These are phyloP conservation scores for Echeneis naucrates DNA, from an alignment of 2,797 vertebrate species.

Conservation along the genomic window DNA sequence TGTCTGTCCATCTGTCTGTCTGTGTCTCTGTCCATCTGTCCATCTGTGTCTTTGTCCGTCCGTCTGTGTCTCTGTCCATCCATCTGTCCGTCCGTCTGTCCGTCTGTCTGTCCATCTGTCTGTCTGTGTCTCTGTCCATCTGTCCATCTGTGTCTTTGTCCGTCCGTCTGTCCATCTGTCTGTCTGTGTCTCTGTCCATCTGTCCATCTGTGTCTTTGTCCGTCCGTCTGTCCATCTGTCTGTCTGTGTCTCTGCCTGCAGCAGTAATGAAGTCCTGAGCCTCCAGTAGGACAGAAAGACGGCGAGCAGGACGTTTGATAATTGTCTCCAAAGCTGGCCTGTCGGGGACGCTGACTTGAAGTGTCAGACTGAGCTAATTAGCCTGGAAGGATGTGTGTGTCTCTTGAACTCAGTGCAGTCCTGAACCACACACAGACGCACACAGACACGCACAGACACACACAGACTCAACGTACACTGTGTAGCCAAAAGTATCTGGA, in stretches of 20 bases:
- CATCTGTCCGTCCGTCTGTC: too few relatives aligned
- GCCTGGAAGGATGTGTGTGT: conserved; percentile 6
- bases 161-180: too few relatives aligned
- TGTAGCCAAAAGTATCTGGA: neutral
- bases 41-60: too few relatives aligned
- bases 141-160: too few relatives aligned
- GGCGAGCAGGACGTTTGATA: conserved; percentile 58
- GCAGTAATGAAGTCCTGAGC: conserved; percentile 60
- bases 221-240: neutral
- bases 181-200: too few relatives aligned
- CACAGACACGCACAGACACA: neutral
- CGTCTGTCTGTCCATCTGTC: too few relatives aligned
- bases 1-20: neutral
- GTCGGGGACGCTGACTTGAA: conserved; percentile 33
- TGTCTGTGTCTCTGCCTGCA: conserved; percentile 4
- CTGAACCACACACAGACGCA: neutral
- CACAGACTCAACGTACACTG: neutral
- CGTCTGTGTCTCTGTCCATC: too few relatives aligned
- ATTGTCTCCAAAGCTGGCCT: conserved; percentile 55
- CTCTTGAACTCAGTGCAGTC: conserved; percentile 22
- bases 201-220: neutral
- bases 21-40: conserved; percentile 11
- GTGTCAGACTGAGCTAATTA: conserved; percentile 48
- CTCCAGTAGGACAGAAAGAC: conserved; percentile 66
- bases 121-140: too few relatives aligned